Evolutionary conservation across 2,888 invertebrate genomes (phyloP).

Genomic region (Caenorhabditis sp.): DNA sequence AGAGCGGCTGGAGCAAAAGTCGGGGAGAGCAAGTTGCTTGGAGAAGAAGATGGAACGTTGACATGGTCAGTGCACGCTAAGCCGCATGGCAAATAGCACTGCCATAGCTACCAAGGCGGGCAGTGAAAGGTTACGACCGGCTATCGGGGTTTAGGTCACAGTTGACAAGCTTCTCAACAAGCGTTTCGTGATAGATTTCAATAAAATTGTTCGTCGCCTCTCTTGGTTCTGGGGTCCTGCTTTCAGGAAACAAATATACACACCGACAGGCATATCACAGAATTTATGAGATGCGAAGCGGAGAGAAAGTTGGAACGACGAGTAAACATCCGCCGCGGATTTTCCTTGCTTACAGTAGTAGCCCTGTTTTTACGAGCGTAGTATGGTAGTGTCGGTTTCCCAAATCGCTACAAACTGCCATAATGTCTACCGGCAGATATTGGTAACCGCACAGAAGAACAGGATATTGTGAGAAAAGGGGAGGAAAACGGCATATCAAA

Average conservation of each 20-base stretch:
- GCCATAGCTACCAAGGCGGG: constrained; percentile 17
- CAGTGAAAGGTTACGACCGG: constrained; percentile 7
- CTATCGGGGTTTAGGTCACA: constrained; percentile 27
- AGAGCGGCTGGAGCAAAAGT: constrained; percentile 1
- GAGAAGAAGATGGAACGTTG: constrained; percentile 6
- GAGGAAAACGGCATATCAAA: constrained; percentile 19
- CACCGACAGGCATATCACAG: background rate
- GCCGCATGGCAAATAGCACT: constrained; percentile 32
- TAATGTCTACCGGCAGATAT: constrained; percentile 4
- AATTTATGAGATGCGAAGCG: constrained; percentile 25
- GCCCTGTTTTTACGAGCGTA: constrained; percentile 40
- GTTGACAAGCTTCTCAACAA: constrained; percentile 42
- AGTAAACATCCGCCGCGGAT: constrained; percentile 22
- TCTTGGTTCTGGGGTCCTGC: too few relatives aligned
- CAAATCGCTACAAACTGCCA: constrained; percentile 41
- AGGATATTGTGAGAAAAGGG: constrained; percentile 38
- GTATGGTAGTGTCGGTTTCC: constrained; percentile 40
- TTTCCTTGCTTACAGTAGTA: constrained; percentile 14
- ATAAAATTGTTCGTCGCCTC: too few relatives aligned
- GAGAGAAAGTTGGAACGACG: constrained; percentile 22
- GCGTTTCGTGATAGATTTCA: constrained; percentile 15
- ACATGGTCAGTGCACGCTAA: constrained; percentile 54
- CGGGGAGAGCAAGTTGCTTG: background rate
- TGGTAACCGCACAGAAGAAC: constrained; percentile 29
- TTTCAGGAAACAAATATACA: constrained; percentile 8